Evolutionary conservation across 2,113 vertebrate genomes (phyloP).

Genomic region (Dicentrarchus labrax): DNA sequence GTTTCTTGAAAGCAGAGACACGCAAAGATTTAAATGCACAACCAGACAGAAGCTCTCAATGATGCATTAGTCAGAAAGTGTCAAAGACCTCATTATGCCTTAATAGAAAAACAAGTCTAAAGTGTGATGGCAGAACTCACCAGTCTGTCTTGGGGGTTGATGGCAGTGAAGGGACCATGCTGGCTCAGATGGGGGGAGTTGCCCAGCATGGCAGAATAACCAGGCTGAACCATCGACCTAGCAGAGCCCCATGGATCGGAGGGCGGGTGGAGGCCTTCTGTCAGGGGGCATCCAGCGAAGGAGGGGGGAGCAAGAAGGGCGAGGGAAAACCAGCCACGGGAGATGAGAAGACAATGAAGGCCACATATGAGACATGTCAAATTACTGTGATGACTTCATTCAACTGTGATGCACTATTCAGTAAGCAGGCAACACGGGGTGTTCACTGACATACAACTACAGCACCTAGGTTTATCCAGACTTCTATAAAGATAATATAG

Average conservation of each 20-base stretch:
- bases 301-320: conserved; percentile 27
- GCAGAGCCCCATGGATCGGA: conserved; percentile 90
- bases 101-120: conserved; percentile 11
- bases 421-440: conserved; percentile 16
- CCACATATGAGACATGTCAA: conserved; percentile 77
- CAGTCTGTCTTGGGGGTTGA: conserved; percentile 94
- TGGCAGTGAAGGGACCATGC: conserved; percentile 86
- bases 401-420: conserved; percentile 59
- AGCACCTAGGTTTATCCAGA: conserved; percentile 21
- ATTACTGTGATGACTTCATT: conserved; percentile 77
- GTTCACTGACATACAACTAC: conserved; percentile 20
- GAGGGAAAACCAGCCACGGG: conserved; percentile 63
- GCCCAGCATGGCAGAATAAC: conserved; percentile 89
- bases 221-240: conserved; percentile 88
- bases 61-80: conserved; percentile 32
- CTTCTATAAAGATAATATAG: background rate
- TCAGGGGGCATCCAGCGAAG: conserved; percentile 56
- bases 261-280: conserved; percentile 83
- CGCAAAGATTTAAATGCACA: conserved; percentile 21
- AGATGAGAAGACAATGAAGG: conserved; percentile 71
- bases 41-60: conserved; percentile 16
- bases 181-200: conserved; percentile 90
- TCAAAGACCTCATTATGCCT: conserved; percentile 15
- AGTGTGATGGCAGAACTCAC: conserved; percentile 76
- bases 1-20: conserved; percentile 69